phyloP scores from a whole-genome alignment of 2,797 vertebrate genomes.

The Leuciscus waleckii region DNA sequence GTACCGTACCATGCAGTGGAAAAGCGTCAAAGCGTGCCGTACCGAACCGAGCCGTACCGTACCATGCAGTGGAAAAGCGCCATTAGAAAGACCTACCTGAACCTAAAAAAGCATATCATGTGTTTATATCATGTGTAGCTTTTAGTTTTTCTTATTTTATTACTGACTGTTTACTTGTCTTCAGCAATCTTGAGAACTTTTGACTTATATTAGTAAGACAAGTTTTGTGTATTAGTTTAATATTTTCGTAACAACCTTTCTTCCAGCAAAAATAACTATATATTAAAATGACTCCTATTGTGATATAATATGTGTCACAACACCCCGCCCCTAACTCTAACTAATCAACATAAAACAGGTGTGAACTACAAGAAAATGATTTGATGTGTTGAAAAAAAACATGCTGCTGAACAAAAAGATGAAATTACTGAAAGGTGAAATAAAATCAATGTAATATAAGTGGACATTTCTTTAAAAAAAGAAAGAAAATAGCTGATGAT shows the following conservation, averaged over 20 bases:
- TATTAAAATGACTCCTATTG: neutral
- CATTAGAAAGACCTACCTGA: neutral
- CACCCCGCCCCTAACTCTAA: neutral
- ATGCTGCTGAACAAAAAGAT: slow-evolving; percentile 34
- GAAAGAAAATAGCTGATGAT: slow-evolving; percentile 13
- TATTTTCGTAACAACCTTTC: neutral
- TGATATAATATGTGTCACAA: neutral
- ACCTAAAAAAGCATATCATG: too few species aligned
- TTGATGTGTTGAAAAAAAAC: slow-evolving; percentile 37
- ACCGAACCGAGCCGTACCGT: too few species aligned
- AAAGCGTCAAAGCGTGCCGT: too few species aligned
- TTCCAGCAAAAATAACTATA: neutral
- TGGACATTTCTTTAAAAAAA: slow-evolving; percentile 1
- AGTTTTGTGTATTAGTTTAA: neutral
- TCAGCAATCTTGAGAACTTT: neutral
- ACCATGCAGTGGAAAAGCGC: too few species aligned
- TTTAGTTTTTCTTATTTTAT: neutral
- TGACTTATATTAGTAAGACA: neutral
- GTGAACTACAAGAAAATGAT: slow-evolving; percentile 46
- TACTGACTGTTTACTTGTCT: neutral
- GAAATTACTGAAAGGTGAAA: slow-evolving; percentile 39
- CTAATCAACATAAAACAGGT: slow-evolving; percentile 39
- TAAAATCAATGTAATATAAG: slow-evolving; percentile 12
- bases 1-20: too few species aligned
- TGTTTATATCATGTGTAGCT: neutral